A percentile compares a stretch with the other conserved stretches of the same genome.
Evolutionary conservation across 2,888 invertebrate species (phyloP).

Genomic region (Shargacucullia verbasci): DNA sequence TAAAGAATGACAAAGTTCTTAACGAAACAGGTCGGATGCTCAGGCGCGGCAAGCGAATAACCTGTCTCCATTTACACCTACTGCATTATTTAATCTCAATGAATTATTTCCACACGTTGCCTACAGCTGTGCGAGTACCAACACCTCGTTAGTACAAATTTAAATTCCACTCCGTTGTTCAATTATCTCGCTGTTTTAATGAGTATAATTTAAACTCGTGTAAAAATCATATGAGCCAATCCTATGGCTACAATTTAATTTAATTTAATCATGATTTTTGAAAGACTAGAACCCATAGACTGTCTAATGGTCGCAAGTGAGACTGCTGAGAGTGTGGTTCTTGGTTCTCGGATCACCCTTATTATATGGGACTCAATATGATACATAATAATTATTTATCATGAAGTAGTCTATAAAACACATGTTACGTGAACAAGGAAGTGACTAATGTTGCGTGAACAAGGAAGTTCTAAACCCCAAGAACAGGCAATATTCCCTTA

Average conservation of each 20-base stretch:
- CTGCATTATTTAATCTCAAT: constrained; percentile 46
- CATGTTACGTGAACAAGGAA: too few relatives aligned
- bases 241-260: neutral
- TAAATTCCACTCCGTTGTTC: constrained; percentile 38
- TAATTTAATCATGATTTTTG: too few relatives aligned
- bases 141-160: constrained; percentile 33
- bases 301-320: too few relatives aligned
- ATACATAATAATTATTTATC: too few relatives aligned
- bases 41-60: constrained; percentile 18
- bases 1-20: constrained; percentile 27
- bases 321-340: too few relatives aligned
- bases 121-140: constrained; percentile 16
- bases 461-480: too few relatives aligned
- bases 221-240: neutral
- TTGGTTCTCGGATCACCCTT: too few relatives aligned
- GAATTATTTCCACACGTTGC: constrained; percentile 40
- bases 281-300: too few relatives aligned
- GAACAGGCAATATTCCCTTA: too few relatives aligned
- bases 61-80: constrained; percentile 41
- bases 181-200: constrained; percentile 41
- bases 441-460: too few relatives aligned
- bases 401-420: too few relatives aligned
- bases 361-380: too few relatives aligned
- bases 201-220: constrained; percentile 10
- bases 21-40: constrained; percentile 29